These are phyloP conservation scores for Myripristis jacobus DNA, from an alignment of 2,797 vertebrate species.

Conservation along the genomic window DNA sequence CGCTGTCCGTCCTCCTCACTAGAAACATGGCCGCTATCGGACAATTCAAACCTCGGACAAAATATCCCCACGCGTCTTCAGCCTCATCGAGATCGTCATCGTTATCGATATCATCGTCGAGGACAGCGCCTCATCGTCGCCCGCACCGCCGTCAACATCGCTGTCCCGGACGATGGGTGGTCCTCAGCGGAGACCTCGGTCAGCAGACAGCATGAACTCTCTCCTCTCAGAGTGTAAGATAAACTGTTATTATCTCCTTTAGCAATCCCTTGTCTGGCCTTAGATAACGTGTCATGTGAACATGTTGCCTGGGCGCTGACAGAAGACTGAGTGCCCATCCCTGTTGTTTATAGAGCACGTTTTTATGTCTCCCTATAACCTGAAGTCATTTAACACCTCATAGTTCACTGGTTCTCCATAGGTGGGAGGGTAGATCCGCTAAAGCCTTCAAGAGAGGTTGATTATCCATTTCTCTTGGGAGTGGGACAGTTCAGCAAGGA, in stretches of 20 bases:
- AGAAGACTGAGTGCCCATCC: conserved; percentile 39
- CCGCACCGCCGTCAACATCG: conserved; percentile 38
- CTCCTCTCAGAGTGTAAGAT: conserved; percentile 94
- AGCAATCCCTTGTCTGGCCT: conserved; percentile 9
- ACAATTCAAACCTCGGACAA: conserved; percentile 62
- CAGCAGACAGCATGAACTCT: conserved; percentile 84
- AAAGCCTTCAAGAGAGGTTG: background rate
- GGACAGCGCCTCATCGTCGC: conserved; percentile 30
- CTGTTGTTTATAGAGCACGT: conserved; percentile 60
- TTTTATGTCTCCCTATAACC: conserved; percentile 46
- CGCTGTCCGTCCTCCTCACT: conserved; percentile 91
- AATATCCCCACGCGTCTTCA: conserved; percentile 52
- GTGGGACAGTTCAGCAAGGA: background rate
- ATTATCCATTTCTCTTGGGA: background rate
- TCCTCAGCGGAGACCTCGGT: conserved; percentile 84
- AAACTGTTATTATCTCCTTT: conserved; percentile 41
- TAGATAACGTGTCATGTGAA: conserved; percentile 56
- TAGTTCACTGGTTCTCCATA: conserved; percentile 45
- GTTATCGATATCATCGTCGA: conserved; percentile 41
- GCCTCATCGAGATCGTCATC: conserved; percentile 49
- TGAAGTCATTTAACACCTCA: conserved; percentile 65
- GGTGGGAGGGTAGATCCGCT: background rate
- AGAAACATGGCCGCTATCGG: conserved; percentile 85
- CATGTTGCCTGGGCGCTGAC: conserved; percentile 8
- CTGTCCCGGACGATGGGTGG: conserved; percentile 57